A percentile compares a stretch with the other conserved stretches of the same genome.
These are phyloP conservation scores for Dendrocincla tyrannina DNA, from an alignment of 2,797 vertebrate genomes.

Conservation along the genomic window DNA sequence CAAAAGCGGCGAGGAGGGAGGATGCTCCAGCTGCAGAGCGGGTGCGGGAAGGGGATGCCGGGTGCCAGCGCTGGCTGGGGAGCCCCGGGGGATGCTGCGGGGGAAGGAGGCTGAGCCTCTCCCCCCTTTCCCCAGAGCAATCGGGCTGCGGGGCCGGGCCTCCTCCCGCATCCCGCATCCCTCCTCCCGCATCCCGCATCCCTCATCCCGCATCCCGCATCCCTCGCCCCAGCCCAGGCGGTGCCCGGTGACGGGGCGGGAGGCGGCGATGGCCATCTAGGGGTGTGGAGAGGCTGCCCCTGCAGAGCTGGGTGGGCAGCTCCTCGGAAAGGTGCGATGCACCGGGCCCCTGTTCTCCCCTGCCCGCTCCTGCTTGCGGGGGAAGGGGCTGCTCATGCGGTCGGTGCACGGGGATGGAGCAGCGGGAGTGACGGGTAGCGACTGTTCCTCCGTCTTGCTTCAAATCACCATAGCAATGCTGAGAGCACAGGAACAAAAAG, in stretches of 20 bases:
- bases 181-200: neutral
- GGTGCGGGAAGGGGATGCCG: neutral
- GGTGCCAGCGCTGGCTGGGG: neutral
- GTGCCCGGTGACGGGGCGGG: neutral
- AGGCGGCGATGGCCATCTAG: neutral
- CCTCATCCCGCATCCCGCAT: neutral
- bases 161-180: neutral
- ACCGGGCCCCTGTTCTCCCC: neutral
- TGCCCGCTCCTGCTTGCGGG: neutral
- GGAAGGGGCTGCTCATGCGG: constrained; percentile 40
- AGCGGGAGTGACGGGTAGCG: constrained; percentile 10
- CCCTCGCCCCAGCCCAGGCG: neutral
- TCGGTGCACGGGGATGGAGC: constrained; percentile 34
- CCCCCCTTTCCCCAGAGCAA: neutral
- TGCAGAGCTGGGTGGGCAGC: neutral
- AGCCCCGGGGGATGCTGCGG: neutral
- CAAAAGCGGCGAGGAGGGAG: neutral
- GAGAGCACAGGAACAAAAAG: constrained; percentile 24
- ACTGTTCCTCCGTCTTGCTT: constrained; percentile 29
- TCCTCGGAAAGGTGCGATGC: neutral
- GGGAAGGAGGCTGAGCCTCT: neutral
- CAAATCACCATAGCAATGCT: constrained; percentile 62
- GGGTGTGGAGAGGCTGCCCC: neutral
- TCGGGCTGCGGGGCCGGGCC: neutral
- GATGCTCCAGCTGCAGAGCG: constrained; percentile 27